Conservation (phyloP, 2,797 vertebrate genomes). For the Scyliorhinus canicula region DNA sequence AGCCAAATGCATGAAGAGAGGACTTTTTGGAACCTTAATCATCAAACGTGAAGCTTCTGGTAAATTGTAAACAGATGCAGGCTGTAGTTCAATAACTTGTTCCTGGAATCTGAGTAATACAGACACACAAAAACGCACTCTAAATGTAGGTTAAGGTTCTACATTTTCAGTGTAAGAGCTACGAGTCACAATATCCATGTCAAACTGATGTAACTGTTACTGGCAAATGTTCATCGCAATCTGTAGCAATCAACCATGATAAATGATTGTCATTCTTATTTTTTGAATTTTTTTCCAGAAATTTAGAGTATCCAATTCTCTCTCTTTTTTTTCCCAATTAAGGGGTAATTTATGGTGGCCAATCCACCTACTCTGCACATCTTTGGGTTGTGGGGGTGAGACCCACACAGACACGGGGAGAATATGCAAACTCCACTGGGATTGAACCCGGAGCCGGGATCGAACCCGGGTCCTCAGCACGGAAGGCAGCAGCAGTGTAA, state of each 20-base stretch:
- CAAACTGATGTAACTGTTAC: not conserved
- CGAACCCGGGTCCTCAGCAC: too few relatives aligned
- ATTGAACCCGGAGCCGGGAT: too few relatives aligned
- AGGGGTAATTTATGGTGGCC: too few relatives aligned
- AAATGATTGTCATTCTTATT: not conserved
- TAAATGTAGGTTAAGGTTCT: not conserved
- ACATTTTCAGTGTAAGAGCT: not conserved
- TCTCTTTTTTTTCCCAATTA: too few relatives aligned
- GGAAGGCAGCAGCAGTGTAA: too few relatives aligned
- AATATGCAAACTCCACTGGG: too few relatives aligned
- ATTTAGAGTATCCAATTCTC: too few relatives aligned
- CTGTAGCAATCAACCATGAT: not conserved
- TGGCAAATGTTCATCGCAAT: not conserved
- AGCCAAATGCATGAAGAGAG: not conserved
- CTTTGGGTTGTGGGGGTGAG: too few relatives aligned
- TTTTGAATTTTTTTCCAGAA: too few relatives aligned
- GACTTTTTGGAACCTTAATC: not conserved
- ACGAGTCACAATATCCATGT: not conserved
- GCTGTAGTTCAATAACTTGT: not conserved
- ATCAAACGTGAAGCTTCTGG: not conserved
- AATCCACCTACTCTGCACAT: too few relatives aligned
- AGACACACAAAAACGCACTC: not conserved
- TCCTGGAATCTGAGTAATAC: not conserved
- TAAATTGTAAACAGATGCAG: not conserved
- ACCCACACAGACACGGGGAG: too few relatives aligned